Evolutionary conservation across 2,113 vertebrate genomes (phyloP).

Genomic region (Mellivora capensis): DNA sequence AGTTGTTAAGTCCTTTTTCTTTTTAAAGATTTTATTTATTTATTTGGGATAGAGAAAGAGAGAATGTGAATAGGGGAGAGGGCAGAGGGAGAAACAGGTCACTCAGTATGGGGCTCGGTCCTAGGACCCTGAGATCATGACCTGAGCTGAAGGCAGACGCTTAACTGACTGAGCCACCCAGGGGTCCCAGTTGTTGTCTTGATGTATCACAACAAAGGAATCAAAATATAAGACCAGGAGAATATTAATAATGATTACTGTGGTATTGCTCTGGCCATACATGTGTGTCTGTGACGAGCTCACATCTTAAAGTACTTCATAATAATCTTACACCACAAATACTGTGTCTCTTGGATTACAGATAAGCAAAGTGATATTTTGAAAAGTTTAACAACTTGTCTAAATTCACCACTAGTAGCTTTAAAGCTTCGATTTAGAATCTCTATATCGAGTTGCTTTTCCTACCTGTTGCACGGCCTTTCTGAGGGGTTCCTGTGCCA

Average conservation of each 20-base stretch:
- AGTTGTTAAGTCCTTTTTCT: neutral
- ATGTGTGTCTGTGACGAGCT: neutral
- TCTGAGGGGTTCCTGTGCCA: neutral
- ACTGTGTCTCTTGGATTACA: neutral
- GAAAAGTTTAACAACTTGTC: neutral
- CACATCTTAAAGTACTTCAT: neutral
- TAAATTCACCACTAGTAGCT: neutral
- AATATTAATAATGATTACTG: neutral
- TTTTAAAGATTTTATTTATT: neutral
- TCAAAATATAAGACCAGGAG: neutral
- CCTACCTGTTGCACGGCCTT: neutral
- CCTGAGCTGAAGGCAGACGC: neutral
- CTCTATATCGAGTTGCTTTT: neutral
- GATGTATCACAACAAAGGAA: neutral
- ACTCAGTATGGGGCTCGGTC: neutral
- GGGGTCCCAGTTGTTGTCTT: neutral
- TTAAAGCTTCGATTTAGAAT: neutral
- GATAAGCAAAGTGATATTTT: neutral
- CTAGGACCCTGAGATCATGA: neutral
- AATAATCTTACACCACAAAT: neutral
- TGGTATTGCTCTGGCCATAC: neutral
- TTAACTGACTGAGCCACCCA: neutral
- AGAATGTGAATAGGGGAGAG: neutral
- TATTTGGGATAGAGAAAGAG: neutral
- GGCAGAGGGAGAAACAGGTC: neutral